phyloP scores from a whole-genome alignment of 2,113 vertebrate species.

The Stegostoma tigrinum region DNA sequence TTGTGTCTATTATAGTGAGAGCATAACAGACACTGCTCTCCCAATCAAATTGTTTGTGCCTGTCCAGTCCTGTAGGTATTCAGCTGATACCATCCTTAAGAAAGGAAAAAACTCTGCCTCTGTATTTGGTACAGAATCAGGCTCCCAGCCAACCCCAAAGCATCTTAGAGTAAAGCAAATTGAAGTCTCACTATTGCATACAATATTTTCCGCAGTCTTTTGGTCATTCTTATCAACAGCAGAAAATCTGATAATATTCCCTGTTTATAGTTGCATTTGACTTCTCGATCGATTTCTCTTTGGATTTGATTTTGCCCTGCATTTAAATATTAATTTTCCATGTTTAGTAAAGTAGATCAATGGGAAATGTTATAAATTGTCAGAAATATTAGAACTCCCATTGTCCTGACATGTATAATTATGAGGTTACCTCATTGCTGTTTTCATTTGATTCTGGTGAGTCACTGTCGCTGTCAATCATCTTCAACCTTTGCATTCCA shows the following conservation, averaged over 20 bases:
- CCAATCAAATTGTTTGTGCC: not conserved
- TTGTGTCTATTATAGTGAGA: not conserved
- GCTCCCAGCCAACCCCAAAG: not conserved
- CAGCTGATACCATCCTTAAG: not conserved
- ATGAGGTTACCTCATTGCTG: not conserved
- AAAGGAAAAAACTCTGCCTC: not conserved
- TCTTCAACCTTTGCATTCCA: conserved; percentile 18
- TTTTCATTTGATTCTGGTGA: not conserved
- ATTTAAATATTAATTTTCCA: not conserved
- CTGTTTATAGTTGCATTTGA: not conserved
- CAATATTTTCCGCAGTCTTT: not conserved
- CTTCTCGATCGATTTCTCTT: not conserved
- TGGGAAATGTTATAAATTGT: not conserved
- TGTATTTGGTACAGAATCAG: not conserved
- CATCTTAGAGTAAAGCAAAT: not conserved
- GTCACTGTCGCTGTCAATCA: not conserved
- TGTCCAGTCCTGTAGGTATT: not conserved
- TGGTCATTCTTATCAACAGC: not conserved
- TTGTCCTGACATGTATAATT: not conserved
- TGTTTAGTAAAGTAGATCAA: not conserved
- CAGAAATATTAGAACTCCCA: not conserved
- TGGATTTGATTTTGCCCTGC: not conserved
- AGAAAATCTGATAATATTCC: not conserved
- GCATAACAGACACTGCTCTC: not conserved
- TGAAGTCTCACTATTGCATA: not conserved